Conservation (phyloP, 1,140 invertebrate genomes). For the Eupeodes corollae region DNA sequence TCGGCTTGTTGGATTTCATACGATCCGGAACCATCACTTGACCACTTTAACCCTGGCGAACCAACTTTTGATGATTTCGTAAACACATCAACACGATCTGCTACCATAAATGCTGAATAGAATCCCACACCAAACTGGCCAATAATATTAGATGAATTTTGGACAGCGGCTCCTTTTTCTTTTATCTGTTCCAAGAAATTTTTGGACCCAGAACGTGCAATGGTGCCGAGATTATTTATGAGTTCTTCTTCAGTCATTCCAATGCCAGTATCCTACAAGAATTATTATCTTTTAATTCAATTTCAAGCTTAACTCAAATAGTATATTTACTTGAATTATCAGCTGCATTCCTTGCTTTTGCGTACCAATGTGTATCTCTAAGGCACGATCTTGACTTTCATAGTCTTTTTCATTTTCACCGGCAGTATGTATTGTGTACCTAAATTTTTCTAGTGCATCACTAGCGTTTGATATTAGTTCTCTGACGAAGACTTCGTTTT, state of each 20-base stretch:
- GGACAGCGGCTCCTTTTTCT: conserved; percentile 48
- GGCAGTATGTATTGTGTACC: conserved; percentile 56
- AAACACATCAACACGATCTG: conserved; percentile 85
- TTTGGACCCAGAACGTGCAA: conserved; percentile 90
- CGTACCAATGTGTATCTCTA: conserved; percentile 83
- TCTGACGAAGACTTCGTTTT: conserved; percentile 93
- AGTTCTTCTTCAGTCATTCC: conserved; percentile 92
- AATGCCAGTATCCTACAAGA: conserved; percentile 70
- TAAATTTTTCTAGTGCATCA: conserved; percentile 90
- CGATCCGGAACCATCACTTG: conserved; percentile 78
- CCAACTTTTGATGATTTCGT: conserved; percentile 54
- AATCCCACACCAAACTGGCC: conserved; percentile 98
- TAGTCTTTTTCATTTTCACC: conserved; percentile 29
- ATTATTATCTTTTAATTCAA: too few species aligned
- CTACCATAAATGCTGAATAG: conserved; percentile 95
- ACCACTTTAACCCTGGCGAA: conserved; percentile 71
- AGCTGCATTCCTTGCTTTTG: conserved; percentile 78
- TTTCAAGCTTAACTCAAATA: too few species aligned
- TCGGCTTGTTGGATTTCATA: conserved; percentile 83
- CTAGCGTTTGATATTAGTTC: conserved; percentile 95
- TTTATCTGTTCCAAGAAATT: conserved; percentile 83
- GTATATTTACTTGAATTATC: conserved; percentile 62
- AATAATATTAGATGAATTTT: conserved; percentile 70
- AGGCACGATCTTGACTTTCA: conserved; percentile 43
- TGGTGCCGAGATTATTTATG: conserved; percentile 83